phyloP scores from a whole-genome alignment of 1,140 invertebrate species.

The Phenacoccus solenopsis region DNA sequence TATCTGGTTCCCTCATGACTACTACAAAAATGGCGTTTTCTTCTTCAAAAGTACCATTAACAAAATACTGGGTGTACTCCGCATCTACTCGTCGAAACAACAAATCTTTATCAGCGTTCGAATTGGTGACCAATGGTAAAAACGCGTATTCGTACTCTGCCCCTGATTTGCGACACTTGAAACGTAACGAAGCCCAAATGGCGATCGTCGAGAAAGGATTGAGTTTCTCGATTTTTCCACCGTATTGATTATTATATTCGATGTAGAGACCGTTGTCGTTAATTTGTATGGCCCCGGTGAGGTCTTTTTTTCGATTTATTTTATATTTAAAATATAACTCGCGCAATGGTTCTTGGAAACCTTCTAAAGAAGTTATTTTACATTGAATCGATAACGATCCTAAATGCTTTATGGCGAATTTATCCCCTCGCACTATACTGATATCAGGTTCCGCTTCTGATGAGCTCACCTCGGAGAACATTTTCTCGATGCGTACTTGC shows the following conservation, averaged over 20 bases:
- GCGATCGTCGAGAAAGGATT: constrained; percentile 79
- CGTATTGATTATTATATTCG: constrained; percentile 42
- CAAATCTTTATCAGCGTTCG: constrained; percentile 54
- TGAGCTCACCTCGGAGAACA: constrained; percentile 51
- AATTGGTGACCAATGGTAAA: constrained; percentile 71
- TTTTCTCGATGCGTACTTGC: constrained; percentile 69
- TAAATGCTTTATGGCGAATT: constrained; percentile 64
- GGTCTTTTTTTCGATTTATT: constrained; percentile 18
- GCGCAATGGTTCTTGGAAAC: constrained; percentile 64
- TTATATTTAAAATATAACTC: constrained; percentile 52
- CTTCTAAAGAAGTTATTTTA: constrained; percentile 66
- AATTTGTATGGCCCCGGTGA: constrained; percentile 49
- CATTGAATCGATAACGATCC: constrained; percentile 58
- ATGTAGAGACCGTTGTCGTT: constrained; percentile 52
- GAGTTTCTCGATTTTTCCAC: constrained; percentile 39
- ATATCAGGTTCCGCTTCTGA: constrained; percentile 20
- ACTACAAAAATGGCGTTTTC: constrained; percentile 82
- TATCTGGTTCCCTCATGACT: constrained; percentile 63
- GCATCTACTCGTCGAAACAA: constrained; percentile 38
- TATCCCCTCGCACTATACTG: constrained; percentile 28
- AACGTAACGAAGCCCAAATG: constrained; percentile 78
- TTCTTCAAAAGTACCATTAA: constrained; percentile 33
- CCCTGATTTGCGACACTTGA: constrained; percentile 35
- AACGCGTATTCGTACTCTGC: constrained; percentile 51
- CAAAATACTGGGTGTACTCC: constrained; percentile 28